Percentiles rank a stretch among this genome's conserved stretches.
phyloP scores from a whole-genome alignment of 2,888 invertebrate species.

The Rotaria sp. region DNA sequence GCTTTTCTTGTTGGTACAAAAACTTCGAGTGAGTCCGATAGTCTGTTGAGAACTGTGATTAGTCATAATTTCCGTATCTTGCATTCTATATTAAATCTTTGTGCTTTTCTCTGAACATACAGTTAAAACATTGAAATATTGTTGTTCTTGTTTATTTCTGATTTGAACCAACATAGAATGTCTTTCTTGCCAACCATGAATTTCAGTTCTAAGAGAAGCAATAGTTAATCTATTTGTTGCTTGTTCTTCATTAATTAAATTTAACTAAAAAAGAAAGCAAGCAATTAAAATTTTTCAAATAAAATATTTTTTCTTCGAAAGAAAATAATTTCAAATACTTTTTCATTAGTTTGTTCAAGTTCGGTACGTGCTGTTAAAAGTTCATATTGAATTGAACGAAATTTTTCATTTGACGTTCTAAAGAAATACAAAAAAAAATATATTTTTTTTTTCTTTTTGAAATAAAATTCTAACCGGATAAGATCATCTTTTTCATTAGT shows the following conservation, averaged over 20 bases:
- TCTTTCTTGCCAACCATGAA: neutral
- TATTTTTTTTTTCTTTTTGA: too few relatives aligned
- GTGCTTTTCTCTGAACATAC: neutral
- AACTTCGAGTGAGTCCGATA: too few relatives aligned
- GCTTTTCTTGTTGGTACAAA: too few relatives aligned
- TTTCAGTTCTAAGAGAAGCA: neutral
- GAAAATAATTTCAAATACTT: neutral
- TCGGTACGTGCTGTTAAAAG: neutral
- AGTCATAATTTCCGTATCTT: too few relatives aligned
- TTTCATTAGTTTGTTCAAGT: neutral
- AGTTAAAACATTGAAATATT: neutral
- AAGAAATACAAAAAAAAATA: too few relatives aligned
- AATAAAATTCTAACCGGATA: neutral
- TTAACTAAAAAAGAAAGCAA: neutral
- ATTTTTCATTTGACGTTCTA: neutral
- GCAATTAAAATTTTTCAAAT: neutral
- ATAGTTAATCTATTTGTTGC: neutral
- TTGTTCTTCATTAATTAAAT: neutral
- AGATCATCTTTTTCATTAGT: neutral
- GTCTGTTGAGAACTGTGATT: too few relatives aligned
- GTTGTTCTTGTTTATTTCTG: neutral
- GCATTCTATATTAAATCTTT: too few relatives aligned
- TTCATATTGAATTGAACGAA: neutral
- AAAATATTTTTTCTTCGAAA: neutral
- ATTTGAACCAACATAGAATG: neutral